These are phyloP conservation scores for Drosophila demipolita DNA, from an alignment of 2,888 invertebrate genomes.

Conservation along the genomic window DNA sequence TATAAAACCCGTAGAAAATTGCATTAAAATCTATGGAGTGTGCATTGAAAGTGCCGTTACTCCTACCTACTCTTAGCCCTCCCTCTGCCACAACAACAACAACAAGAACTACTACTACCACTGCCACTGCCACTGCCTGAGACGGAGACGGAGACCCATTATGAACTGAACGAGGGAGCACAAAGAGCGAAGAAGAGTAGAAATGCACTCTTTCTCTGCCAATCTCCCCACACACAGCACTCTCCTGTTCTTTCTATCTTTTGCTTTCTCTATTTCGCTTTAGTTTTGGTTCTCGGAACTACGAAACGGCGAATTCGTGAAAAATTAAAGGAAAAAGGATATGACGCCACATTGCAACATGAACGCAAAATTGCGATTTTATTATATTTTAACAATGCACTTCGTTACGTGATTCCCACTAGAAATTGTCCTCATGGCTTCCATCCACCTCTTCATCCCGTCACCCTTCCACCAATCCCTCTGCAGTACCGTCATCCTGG, in stretches of 20 bases:
- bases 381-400: conserved; percentile 81
- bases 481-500: background rate
- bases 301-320: conserved; percentile 80
- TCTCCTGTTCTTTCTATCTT: background rate
- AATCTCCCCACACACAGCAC: background rate
- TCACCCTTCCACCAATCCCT: too few relatives aligned
- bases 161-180: conserved; percentile 55
- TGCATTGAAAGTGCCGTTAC: conserved; percentile 67
- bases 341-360: conserved; percentile 81
- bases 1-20: conserved; percentile 75
- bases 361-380: conserved; percentile 81
- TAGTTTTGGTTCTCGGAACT: conserved; percentile 74
- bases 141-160: conserved; percentile 43
- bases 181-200: conserved; percentile 8
- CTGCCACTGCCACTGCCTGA: background rate
- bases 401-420: conserved; percentile 82
- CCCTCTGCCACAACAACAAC: background rate
- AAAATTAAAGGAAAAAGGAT: conserved; percentile 81
- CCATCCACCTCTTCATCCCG: background rate
- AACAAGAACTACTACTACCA: background rate
- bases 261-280: background rate
- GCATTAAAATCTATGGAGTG: conserved; percentile 82
- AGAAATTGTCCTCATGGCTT: conserved; percentile 64
- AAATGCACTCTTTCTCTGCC: conserved; percentile 26
- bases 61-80: background rate